Base-by-base conservation (phyloP, 2,888 invertebrate genomes). In the Sphaerophoria taeniata region DNA sequence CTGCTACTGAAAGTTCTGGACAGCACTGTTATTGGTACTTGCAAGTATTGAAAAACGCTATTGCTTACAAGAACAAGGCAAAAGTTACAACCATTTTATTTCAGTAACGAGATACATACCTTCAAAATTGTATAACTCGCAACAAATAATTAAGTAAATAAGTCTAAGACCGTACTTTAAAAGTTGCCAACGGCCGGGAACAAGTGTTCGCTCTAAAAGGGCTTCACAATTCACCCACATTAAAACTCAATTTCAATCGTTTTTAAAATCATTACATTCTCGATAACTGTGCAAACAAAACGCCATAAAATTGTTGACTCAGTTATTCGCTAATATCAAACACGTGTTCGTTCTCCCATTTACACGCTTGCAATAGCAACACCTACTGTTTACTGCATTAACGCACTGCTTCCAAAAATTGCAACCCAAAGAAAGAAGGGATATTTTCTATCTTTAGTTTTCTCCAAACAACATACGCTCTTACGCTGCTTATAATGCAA, bases 301-400 rank as follows among this genome's bases (percentile, higher is more conserved):
- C 9, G 12, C 43, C 9, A 65, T 49, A 65, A 49, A 6, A 56
- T 43, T 49, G 34, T 34, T 63, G 63, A 49, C 49, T 63, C 16
- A 36, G 16, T 49, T 61, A 53, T 51, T 72, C 61, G 72, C 61
- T 39, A 33, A 72, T 53, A 53, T 72, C 61, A 72, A 72, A 61
- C 61, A 72, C 60, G 61, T 72, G 53, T 61, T 60, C 49, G 24
- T 72, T 72, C 53, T 61, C 24, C 43, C 14, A 72, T 65, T 65
- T 31, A 65, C 65, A 65, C 65, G 49, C 65, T 43, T 49, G 34
- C 12, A 24, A 24, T 24, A 24, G 24, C 24, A 24, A 24, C 24
- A 24, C 24, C 1, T 24, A 24, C 24, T 24, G 24, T 2, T 24
- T 24, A 24, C 9, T 43, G 6, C 43, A 31, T 6, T 49, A 34